Conservation (phyloP, 2,113 vertebrate species). For the Xenus cinereus region DNA sequence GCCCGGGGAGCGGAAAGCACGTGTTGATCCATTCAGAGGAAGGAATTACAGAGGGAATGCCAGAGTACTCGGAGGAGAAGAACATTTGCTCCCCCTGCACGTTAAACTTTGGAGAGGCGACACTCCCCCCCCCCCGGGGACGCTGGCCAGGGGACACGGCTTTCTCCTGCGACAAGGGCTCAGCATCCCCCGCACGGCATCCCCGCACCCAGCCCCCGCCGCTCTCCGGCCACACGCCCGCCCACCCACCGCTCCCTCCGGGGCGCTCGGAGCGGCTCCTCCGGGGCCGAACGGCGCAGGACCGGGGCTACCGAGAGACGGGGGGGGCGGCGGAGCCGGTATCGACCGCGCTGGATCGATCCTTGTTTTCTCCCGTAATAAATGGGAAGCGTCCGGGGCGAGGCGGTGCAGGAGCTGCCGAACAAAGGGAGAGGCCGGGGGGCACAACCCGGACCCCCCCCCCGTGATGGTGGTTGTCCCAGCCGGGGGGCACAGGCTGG, state of each 20-base stretch:
- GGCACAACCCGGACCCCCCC: background rate
- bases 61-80: background rate
- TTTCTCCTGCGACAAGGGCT: too few relatives aligned
- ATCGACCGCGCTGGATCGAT: background rate
- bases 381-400: background rate
- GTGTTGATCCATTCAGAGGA: background rate
- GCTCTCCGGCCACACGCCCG: background rate
- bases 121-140: background rate
- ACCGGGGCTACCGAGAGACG: background rate
- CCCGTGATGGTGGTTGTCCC: too few relatives aligned
- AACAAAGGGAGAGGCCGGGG: background rate
- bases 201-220: background rate
- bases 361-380: background rate
- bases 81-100: background rate
- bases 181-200: background rate
- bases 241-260: background rate
- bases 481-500: background rate
- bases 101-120: background rate
- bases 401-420: background rate
- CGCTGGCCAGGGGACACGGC: too few relatives aligned
- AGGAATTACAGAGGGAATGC: background rate
- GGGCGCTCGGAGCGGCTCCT: background rate
- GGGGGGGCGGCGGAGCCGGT: background rate
- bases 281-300: background rate
- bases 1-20: background rate